Evolutionary conservation across 2,888 invertebrate genomes (phyloP).

Genomic region (Ptilodon capucinus): DNA sequence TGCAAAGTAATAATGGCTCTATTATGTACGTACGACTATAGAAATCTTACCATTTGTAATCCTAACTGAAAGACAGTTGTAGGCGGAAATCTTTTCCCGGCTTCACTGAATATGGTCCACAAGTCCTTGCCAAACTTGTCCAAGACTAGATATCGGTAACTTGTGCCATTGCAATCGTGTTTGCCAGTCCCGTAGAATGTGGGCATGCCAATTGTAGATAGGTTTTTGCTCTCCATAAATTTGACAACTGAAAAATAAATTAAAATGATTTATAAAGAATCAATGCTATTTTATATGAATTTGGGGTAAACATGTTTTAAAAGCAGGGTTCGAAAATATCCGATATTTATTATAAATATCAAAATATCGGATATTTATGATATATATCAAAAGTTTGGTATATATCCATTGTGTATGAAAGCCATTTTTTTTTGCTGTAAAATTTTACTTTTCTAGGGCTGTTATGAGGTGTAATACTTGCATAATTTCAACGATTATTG

Average conservation of each 20-base stretch:
- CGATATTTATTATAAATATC: too few relatives aligned
- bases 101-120: slow-evolving; percentile 88
- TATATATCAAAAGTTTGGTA: too few relatives aligned
- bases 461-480: too few relatives aligned
- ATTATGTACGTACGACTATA: not conserved
- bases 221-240: slow-evolving; percentile 86
- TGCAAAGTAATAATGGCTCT: too few relatives aligned
- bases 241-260: slow-evolving; percentile 88
- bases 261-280: not conserved
- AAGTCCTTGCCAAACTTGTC: slow-evolving; percentile 95
- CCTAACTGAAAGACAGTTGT: slow-evolving; percentile 91
- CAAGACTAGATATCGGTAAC: slow-evolving; percentile 95
- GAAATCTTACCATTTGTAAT: slow-evolving; percentile 87
- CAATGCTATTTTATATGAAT: too few relatives aligned
- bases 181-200: slow-evolving; percentile 92
- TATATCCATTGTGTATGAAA: too few relatives aligned
- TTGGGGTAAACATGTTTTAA: too few relatives aligned
- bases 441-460: too few relatives aligned
- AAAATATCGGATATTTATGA: too few relatives aligned
- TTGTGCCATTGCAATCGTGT: slow-evolving; percentile 87
- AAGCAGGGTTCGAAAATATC: too few relatives aligned
- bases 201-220: slow-evolving; percentile 92
- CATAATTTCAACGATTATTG: too few relatives aligned
- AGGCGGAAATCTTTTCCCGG: slow-evolving; percentile 86
- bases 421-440: too few relatives aligned